Evolutionary conservation across 2,113 vertebrate species (phyloP).

Genomic region (Cathartes aura): DNA sequence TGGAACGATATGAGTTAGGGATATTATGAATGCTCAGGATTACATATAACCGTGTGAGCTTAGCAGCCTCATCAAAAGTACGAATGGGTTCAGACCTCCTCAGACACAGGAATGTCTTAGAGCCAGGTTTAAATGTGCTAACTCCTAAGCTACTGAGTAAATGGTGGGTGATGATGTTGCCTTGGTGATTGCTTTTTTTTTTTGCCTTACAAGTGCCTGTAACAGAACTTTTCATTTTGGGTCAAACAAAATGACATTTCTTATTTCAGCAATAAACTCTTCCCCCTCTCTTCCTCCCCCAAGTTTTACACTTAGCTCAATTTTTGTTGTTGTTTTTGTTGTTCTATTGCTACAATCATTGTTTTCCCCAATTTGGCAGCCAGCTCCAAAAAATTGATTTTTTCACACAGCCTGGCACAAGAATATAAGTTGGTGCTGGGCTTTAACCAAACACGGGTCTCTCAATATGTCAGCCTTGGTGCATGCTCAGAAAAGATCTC

Average conservation of each 20-base stretch:
- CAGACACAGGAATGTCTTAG: background rate
- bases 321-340: background rate
- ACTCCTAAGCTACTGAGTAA: background rate
- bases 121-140: background rate
- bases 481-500: background rate
- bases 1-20: background rate
- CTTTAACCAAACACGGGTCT: background rate
- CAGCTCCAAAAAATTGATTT: background rate
- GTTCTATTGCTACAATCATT: background rate
- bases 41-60: background rate
- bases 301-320: background rate
- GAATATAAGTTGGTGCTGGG: background rate
- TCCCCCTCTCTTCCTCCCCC: background rate
- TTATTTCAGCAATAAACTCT: background rate
- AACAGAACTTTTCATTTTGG: background rate
- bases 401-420: background rate
- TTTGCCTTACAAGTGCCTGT: fast-evolving
- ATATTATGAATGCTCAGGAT: background rate
- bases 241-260: background rate
- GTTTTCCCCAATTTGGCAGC: background rate
- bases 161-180: background rate
- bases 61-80: background rate
- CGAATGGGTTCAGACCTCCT: background rate
- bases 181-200: background rate
- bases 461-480: background rate